Percentiles rank a stretch among this genome's conserved stretches.
Conservation (phyloP, 2,888 invertebrate genomes). For the Panopea generosa region DNA sequence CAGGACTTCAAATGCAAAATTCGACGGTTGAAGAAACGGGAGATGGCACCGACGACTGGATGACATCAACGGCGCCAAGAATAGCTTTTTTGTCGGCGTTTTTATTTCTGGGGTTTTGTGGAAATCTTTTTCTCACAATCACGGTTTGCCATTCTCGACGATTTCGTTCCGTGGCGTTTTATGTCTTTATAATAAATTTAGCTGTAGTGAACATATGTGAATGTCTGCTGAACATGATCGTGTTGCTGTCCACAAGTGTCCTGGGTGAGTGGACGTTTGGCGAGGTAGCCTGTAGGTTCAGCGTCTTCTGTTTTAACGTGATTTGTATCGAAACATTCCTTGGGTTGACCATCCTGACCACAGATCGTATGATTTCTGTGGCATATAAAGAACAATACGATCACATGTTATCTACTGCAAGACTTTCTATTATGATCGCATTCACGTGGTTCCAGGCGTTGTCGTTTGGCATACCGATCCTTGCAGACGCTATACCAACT, state of each 20-base stretch:
- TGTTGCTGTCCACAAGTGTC: slow-evolving; percentile 74
- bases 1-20: neutral
- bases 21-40: slow-evolving; percentile 10
- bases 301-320: slow-evolving; percentile 75
- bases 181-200: slow-evolving; percentile 74
- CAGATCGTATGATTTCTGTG: slow-evolving; percentile 78
- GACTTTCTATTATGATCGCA: slow-evolving; percentile 66
- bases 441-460: slow-evolving; percentile 78
- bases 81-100: slow-evolving; percentile 75
- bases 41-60: slow-evolving; percentile 32
- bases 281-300: slow-evolving; percentile 70
- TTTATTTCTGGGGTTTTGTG: slow-evolving; percentile 73
- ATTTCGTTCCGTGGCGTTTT: slow-evolving; percentile 66
- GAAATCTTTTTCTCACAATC: slow-evolving; percentile 75
- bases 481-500: slow-evolving; percentile 67
- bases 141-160: slow-evolving; percentile 73
- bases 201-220: slow-evolving; percentile 76
- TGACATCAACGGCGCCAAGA: slow-evolving; percentile 49
- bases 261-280: slow-evolving; percentile 74
- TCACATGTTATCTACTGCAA: slow-evolving; percentile 60
- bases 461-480: slow-evolving; percentile 76
- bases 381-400: slow-evolving; percentile 67
- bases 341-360: slow-evolving; percentile 68
- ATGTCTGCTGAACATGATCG: slow-evolving; percentile 77
- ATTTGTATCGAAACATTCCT: slow-evolving; percentile 71